Conservation (phyloP, 1,140 invertebrate species). For the Pseudobourletiella spinata region DNA sequence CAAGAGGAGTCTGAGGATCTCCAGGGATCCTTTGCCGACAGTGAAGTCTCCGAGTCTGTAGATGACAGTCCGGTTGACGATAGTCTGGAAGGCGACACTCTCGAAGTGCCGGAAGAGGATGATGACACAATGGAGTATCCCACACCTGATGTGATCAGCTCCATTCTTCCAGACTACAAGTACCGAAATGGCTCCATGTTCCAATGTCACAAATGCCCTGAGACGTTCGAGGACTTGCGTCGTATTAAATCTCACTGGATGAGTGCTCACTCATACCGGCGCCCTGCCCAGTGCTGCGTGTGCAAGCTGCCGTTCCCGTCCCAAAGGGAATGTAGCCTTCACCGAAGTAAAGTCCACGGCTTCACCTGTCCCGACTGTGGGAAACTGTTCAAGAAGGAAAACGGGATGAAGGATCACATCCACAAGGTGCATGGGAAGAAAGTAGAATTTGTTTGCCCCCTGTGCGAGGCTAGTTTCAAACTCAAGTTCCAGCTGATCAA, state of each 20-base stretch:
- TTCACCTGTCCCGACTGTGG: neutral
- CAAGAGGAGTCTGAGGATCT: too few relatives aligned
- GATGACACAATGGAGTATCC: too few relatives aligned
- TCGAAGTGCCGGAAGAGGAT: too few relatives aligned
- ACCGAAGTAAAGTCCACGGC: neutral
- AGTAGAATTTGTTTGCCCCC: neutral
- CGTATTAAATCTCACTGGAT: neutral
- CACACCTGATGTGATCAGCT: too few relatives aligned
- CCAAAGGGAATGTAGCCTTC: neutral
- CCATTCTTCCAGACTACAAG: neutral
- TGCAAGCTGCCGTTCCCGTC: neutral
- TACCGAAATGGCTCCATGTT: neutral
- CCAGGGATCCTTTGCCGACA: too few relatives aligned
- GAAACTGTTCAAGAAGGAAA: conserved; percentile 1
- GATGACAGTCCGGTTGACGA: too few relatives aligned
- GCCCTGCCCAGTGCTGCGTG: neutral
- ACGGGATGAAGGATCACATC: neutral
- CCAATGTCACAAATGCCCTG: neutral
- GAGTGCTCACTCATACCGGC: neutral
- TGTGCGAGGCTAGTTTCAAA: neutral
- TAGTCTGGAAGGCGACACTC: too few relatives aligned
- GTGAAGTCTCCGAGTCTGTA: too few relatives aligned
- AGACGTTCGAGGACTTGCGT: neutral
- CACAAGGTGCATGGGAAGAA: neutral
- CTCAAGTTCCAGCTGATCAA: neutral